Evolutionary conservation across 35 echinoderm and acorn worm genomes (phyloP).

Genomic region (Apostichopus parvimensis): DNA sequence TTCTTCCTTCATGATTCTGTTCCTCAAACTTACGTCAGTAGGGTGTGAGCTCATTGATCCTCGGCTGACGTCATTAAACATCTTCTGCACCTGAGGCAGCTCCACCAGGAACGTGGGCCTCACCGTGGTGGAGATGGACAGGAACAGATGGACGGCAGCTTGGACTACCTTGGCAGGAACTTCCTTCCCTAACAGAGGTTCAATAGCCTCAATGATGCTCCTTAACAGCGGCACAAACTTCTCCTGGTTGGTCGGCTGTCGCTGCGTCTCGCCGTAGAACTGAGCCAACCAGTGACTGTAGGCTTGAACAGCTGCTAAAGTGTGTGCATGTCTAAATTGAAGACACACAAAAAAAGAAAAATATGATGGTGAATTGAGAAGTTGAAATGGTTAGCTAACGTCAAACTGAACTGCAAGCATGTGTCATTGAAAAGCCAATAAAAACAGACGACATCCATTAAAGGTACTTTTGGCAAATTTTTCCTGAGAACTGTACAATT

Average conservation of each 20-base stretch:
- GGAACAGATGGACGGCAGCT: conserved; percentile 92
- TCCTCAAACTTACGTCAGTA: conserved; percentile 64
- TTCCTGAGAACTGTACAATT: no score
- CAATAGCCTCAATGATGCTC: conserved; percentile 76
- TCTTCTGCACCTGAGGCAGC: conserved; percentile 79
- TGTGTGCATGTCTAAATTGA: conserved; percentile 81
- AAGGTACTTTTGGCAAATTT: no score
- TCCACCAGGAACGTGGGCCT: conserved; percentile 90
- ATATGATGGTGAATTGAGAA: no score
- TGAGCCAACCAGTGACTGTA: conserved; percentile 97
- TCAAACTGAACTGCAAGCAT: no score
- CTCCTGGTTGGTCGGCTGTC: conserved; percentile 63
- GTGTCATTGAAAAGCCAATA: no score
- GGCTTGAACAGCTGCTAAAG: conserved; percentile 81
- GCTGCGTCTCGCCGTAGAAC: conserved; percentile 85
- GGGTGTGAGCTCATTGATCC: conserved; percentile 79
- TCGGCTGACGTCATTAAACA: conserved; percentile 95
- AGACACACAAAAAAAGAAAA: background rate
- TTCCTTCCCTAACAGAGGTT: conserved; percentile 81
- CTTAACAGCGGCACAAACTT: conserved; percentile 88
- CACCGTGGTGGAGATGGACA: conserved; percentile 88
- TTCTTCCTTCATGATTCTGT: background rate
- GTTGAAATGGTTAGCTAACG: no score
- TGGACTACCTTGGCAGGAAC: conserved; percentile 81
- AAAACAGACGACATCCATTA: no score